Evolutionary conservation across 2,888 invertebrate genomes (phyloP), one percentile per base, ranked within the genome.

Genomic region (Apodemia mormo): DNA sequence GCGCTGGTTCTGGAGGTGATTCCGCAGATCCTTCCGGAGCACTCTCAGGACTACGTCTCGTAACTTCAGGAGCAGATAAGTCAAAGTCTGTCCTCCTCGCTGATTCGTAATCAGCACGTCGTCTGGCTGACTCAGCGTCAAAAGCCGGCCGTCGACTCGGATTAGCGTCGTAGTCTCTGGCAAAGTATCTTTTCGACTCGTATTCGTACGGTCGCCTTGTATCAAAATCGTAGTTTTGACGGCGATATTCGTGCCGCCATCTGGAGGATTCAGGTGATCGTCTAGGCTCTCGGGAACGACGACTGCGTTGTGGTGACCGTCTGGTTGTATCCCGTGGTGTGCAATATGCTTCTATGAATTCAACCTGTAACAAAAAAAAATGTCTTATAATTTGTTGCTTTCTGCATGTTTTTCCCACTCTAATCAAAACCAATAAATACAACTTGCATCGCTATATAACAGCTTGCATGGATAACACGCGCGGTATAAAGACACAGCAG

Each of bases 311-410:
- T 76, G 93, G 92, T 10, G 93, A 92, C 65, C 92, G 87, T 45
- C 89, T 87, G 14, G 93, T 89, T 80, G 95, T 96, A 84, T 96
- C 96, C 75, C 95, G 94, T 22, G 96, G 96, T 80, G 96, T 96
- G 81, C 96, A 95, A 85, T 96, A 96, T 71, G 95, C 95, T 85
- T 96, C 96, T 85, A 96, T 91, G 77, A 96, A 94, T 87, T 96
- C 95, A 78, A 96, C 94, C 95, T 96, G 88, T 1, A 94, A 94
- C 88, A 90, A 90, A 37, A 14, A 61, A 33, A 37, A 30, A 8
- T 56, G 0, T n/a, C 29, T 56, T 56, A 56, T 2, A 56, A 12
- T 12, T 45, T 10, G 12, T 12, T 45, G 7, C 40, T 40, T 40
- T 1, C 40, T 40, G 0, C 8, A 40, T 10, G 10, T 45, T 10